phyloP scores from a whole-genome alignment of 2,113 vertebrate species.

The Cynocephalus volans region DNA sequence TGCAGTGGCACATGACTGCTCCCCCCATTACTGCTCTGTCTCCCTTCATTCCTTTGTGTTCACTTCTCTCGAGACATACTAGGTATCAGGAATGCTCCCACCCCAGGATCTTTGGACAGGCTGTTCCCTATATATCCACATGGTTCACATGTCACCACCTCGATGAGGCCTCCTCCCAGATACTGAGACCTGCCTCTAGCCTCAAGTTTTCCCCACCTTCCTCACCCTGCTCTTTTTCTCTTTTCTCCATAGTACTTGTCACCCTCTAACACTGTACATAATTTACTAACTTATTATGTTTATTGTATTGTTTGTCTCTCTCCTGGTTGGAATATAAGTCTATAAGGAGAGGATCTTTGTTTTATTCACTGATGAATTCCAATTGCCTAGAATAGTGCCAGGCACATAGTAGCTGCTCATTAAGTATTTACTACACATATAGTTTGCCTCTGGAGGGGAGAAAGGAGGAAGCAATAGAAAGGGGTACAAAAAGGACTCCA shows the following conservation, averaged over 20 bases:
- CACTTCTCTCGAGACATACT: background rate
- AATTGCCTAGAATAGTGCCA: background rate
- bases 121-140: background rate
- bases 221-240: background rate
- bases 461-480: background rate
- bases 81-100: background rate
- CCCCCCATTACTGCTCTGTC: background rate
- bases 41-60: background rate
- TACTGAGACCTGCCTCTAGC: background rate
- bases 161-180: background rate
- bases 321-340: background rate
- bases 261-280: background rate
- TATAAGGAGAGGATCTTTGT: background rate
- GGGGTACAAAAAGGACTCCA: background rate
- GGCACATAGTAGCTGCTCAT: background rate
- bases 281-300: background rate
- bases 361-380: background rate
- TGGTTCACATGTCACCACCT: background rate
- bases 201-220: background rate
- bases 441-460: background rate
- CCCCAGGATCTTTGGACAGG: slow-evolving; percentile 4
- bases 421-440: background rate
- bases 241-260: background rate
- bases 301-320: background rate
- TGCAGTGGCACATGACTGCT: accelerated